A percentile compares a stretch with the other conserved stretches of the same genome.
phyloP scores from a whole-genome alignment of 2,797 vertebrate species.

The Tinamus major region DNA sequence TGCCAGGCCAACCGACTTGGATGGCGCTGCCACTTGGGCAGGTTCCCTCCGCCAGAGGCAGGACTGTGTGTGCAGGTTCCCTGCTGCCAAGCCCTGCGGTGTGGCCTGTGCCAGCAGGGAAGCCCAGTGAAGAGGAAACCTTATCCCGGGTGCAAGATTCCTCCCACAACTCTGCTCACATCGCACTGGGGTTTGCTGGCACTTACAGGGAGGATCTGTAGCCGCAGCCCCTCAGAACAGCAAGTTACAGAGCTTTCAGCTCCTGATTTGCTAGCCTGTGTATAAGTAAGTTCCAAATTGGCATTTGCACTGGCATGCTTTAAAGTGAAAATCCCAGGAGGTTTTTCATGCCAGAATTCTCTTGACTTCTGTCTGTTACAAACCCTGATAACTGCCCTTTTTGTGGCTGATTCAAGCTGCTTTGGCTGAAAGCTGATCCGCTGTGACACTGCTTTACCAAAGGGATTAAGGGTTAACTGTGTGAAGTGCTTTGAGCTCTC shows the following conservation, averaged over 20 bases:
- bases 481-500: not conserved
- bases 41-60: not conserved
- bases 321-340: not conserved
- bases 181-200: not conserved
- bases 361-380: not conserved
- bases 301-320: not conserved
- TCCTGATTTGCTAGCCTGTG: not conserved
- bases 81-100: not conserved
- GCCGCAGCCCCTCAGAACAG: not conserved
- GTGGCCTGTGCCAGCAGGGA: not conserved
- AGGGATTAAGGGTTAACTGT: not conserved
- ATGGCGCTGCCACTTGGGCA: not conserved
- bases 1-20: not conserved
- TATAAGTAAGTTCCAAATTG: not conserved
- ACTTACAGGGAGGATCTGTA: not conserved
- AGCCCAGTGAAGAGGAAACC: not conserved
- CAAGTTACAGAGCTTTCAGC: not conserved
- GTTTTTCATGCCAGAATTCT: not conserved
- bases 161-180: not conserved
- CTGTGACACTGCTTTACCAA: accelerated
- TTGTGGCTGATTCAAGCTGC: not conserved
- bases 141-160: accelerated
- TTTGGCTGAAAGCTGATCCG: not conserved
- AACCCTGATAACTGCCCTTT: conserved; percentile 4
- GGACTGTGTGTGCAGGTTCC: not conserved